phyloP scores from a whole-genome alignment of 2,888 invertebrate species.

The Sphinx pinastri region DNA sequence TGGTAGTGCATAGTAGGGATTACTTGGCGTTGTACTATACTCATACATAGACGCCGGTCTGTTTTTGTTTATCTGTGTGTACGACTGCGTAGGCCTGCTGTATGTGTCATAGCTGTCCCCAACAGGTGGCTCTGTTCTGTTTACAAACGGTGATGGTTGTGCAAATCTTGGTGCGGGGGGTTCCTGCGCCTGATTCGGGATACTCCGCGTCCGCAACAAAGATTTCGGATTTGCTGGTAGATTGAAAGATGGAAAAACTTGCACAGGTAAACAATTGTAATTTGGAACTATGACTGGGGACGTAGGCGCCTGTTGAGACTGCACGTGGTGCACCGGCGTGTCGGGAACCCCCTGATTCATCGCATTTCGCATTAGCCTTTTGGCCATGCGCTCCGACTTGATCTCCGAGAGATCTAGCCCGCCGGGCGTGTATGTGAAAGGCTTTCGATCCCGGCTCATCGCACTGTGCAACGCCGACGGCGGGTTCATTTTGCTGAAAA shows the following conservation, averaged over 20 bases:
- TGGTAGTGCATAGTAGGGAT: constrained; percentile 38
- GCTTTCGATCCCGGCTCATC: constrained; percentile 96
- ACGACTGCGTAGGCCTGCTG: constrained; percentile 49
- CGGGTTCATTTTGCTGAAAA: constrained; percentile 85
- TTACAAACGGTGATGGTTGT: constrained; percentile 46
- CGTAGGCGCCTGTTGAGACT: constrained; percentile 78
- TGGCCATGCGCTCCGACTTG: constrained; percentile 94
- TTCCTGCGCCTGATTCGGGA: constrained; percentile 60
- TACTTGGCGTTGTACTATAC: constrained; percentile 44
- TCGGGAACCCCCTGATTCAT: constrained; percentile 89
- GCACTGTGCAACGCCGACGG: constrained; percentile 95
- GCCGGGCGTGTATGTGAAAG: constrained; percentile 97
- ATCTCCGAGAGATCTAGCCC: constrained; percentile 96
- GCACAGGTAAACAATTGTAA: constrained; percentile 77
- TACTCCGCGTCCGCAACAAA: constrained; percentile 71
- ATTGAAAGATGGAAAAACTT: constrained; percentile 85
- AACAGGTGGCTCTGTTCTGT: constrained; percentile 34
- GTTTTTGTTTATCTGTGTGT: constrained; percentile 54
- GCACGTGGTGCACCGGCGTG: constrained; percentile 78
- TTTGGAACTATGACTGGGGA: constrained; percentile 72
- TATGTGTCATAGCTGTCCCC: constrained; percentile 47
- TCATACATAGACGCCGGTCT: constrained; percentile 59
- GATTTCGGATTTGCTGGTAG: constrained; percentile 88
- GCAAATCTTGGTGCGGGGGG: constrained; percentile 43
- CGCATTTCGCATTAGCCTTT: constrained; percentile 85